Percentiles rank a stretch among this genome's conserved stretches.
Evolutionary conservation across 1,140 invertebrate genomes (phyloP).

Genomic region (Antheraea mylitta): DNA sequence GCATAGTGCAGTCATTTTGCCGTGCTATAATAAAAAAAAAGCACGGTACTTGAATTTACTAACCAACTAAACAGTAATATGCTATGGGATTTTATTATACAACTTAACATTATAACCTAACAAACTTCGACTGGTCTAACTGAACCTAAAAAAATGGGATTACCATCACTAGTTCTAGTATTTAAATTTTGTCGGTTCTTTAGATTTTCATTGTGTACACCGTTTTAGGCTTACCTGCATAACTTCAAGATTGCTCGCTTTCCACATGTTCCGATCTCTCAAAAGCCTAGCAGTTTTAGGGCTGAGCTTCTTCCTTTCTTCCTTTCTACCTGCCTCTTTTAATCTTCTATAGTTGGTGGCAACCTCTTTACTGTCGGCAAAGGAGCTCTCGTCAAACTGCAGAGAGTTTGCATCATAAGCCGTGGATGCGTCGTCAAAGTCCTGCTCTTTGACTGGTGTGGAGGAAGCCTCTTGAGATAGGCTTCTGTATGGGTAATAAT

Average conservation of each 20-base stretch:
- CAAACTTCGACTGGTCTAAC: no score
- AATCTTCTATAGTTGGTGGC: conserved; percentile 53
- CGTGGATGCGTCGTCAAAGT: conserved; percentile 41
- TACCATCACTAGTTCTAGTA: no score
- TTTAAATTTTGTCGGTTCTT: no score
- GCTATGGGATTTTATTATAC: no score
- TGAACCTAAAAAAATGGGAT: no score
- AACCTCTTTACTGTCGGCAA: conserved; percentile 51
- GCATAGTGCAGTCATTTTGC: no score
- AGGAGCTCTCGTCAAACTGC: conserved; percentile 53
- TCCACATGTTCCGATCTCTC: conserved; percentile 64
- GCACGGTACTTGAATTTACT: no score
- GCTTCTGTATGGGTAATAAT: conserved; percentile 48
- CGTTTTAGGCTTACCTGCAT: conserved; percentile 46
- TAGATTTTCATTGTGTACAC: no score
- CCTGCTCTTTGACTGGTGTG: background rate
- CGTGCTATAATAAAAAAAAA: no score
- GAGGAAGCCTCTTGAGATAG: conserved; percentile 45
- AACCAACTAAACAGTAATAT: no score
- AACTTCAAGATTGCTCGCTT: conserved; percentile 59
- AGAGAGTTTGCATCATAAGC: conserved; percentile 40
- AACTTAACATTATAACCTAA: no score
- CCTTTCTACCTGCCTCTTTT: conserved; percentile 39
- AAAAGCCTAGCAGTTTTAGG: conserved; percentile 47
- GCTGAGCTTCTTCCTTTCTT: conserved; percentile 40